Base-by-base conservation (phyloP, 2,888 invertebrate genomes). In the Oxytorus armatus region DNA sequence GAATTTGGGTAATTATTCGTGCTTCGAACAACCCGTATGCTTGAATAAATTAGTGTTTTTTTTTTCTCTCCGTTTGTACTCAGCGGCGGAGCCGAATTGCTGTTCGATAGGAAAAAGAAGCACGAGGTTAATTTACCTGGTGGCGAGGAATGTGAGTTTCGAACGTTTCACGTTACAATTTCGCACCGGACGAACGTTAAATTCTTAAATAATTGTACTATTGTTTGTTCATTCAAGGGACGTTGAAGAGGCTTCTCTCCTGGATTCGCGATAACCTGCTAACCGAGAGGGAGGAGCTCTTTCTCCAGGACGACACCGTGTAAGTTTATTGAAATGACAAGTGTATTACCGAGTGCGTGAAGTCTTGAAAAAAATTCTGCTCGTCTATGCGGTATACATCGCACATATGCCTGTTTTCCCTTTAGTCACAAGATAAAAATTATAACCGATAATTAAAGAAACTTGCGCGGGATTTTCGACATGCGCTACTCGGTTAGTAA, bases 81-180 rank as follows among this genome's bases (percentile, higher is more conserved):
- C 87, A 96, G 97, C 49, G 98, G 98, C 11, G 98, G 98, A 1
- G 97, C 98, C 0, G 98, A 98, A 90, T 91, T 97, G n/a, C 92
- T 98, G 0, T 97, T 98, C 91, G 96, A 96, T 83, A 97, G 96
- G 87, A 94, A 95, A 66, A 97, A 97, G 89, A 94, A 96, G 61
- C 93, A 95, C 75, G 91, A 97, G 0, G 92, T 93, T 25, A 91
- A 97, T 84, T 96, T 96, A 76, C 91, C 93, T 0, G 90, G 92
- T 18, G 92, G 92, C 68, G 93, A 94, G 78, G 90, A 92, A 85
- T 94, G 94, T 94, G 92, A 92, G 93, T 91, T 80, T 11, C 33
- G 29, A 39, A 44, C 14, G 18, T 66, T 51, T 14, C 18, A 33
- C 21, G 18, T 66, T 23, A 10, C 11, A 11, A 1, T 39, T 14